Base-by-base conservation (phyloP, 2,797 vertebrate genomes). In the Sparidentex hasta region DNA sequence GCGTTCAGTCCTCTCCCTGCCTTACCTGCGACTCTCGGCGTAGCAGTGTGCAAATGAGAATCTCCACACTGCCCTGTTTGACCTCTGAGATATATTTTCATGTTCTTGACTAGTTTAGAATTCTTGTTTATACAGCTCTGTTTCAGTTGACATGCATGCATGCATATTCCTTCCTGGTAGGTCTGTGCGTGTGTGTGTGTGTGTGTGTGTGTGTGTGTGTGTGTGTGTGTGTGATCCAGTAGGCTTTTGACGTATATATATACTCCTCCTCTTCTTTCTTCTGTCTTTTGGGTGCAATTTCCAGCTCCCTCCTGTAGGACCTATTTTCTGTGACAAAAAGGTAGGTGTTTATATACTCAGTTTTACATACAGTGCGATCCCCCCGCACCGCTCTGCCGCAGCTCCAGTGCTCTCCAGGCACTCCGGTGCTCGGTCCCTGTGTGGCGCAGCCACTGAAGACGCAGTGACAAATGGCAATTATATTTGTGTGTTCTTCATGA, bases 401-500 rank as follows among this genome's bases (percentile, higher is more conserved):
- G 85, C 73, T 86, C 85, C 74, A 7, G 61, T 64, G 67, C 90
- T 94, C 93, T 94, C 93, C 84, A 84, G 93, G 79, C 92, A 64
- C 92, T 68, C 78, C 58, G 70, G 66, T 38, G 76, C 85, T 70
- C 7, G 65, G 90, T 94, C 95, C 94, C 95, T 75, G 91, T 93
- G 94, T 94, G 94, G 95, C 90, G 80, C 82, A 84, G 92, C 71
- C 87, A 74, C 93, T 92, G 91, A 95, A 95, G 92, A 90, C 94
- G 93, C 90, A 0, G 95, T 95, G 96, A 96, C 96, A 96, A 96
- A 96, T 96, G 95, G 96, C 96, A 96, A 96, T 96, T 96, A 96
- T 96, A 95, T 95, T 95, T 96, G 96, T 96, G 95, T 96, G 95
- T 96, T 96, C 95, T 95, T 96, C 93, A 93, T 94, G 96, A 96